These are phyloP conservation scores for Trichomalopsis sarcophagae DNA, from an alignment of 1,140 invertebrate genomes.

Conservation along the genomic window DNA sequence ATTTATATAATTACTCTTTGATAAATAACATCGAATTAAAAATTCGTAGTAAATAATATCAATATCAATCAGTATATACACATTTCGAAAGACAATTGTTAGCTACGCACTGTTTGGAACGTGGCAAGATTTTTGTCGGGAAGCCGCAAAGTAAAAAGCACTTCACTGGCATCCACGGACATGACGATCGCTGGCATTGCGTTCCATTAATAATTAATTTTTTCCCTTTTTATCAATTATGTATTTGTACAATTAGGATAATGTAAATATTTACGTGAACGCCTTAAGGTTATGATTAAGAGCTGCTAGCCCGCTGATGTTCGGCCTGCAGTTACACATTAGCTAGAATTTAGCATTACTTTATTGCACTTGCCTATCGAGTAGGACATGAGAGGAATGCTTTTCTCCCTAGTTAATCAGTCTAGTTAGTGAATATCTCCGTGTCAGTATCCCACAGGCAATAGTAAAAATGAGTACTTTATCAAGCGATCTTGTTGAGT, in stretches of 20 bases:
- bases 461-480: conserved; percentile 19
- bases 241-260: conserved; percentile 28
- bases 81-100: conserved; percentile 36
- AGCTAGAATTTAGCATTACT: conserved; percentile 20
- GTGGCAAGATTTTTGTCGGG: conserved; percentile 1
- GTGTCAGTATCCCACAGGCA: background rate
- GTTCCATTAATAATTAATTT: conserved; percentile 8
- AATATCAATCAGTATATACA: conserved; percentile 47
- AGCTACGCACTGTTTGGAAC: background rate
- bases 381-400: conserved; percentile 34
- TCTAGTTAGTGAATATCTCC: conserved; percentile 36
- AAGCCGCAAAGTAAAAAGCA: background rate
- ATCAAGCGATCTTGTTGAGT: conserved; percentile 16
- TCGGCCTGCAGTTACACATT: background rate
- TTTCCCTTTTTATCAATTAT: conserved; percentile 9
- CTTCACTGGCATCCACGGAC: background rate
- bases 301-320: background rate
- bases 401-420: conserved; percentile 17
- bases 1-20: conserved; percentile 24
- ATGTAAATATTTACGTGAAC: conserved; percentile 23
- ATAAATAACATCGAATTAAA: conserved; percentile 35
- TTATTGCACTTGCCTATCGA: conserved; percentile 40
- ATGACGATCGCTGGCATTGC: background rate
- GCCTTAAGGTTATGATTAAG: conserved; percentile 19
- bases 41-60: conserved; percentile 34